phyloP scores from a whole-genome alignment of 2,797 vertebrate species.

The Bradypus variegatus region DNA sequence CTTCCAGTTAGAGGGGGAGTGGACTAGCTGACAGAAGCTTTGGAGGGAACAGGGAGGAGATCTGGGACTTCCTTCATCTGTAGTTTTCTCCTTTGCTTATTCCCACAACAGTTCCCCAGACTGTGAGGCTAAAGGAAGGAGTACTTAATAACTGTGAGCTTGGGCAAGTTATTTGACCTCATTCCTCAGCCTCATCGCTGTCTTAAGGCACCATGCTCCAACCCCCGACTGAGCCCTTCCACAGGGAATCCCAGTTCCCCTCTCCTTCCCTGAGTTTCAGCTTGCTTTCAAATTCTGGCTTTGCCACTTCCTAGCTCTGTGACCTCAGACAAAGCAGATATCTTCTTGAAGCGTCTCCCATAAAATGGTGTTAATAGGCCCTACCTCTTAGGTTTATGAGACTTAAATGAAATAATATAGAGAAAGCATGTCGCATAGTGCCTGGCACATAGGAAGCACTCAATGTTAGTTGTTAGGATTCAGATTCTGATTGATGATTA shows the following conservation, averaged over 20 bases:
- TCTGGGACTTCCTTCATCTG: not conserved
- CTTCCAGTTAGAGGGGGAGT: not conserved
- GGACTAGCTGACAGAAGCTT: not conserved
- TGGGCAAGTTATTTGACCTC: not conserved
- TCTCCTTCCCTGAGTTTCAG: not conserved
- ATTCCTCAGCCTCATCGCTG: not conserved
- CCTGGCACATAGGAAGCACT: not conserved
- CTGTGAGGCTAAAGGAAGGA: not conserved
- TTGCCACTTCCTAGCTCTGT: not conserved
- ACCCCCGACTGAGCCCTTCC: not conserved
- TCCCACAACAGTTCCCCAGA: not conserved
- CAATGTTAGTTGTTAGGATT: not conserved
- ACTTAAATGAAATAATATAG: not conserved
- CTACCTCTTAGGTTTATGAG: not conserved
- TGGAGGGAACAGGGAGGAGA: not conserved
- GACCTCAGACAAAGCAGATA: conserved; percentile 6
- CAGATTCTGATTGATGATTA: not conserved
- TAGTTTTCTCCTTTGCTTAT: not conserved
- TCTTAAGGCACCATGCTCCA: not conserved
- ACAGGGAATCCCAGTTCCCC: not conserved
- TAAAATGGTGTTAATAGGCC: not conserved
- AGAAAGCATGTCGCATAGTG: not conserved
- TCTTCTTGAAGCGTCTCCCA: conserved; percentile 36
- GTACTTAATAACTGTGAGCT: not conserved
- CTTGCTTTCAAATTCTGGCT: conserved; percentile 5